phyloP scores from a whole-genome alignment of 2,888 invertebrate genomes.

The Euplagia quadripunctaria region DNA sequence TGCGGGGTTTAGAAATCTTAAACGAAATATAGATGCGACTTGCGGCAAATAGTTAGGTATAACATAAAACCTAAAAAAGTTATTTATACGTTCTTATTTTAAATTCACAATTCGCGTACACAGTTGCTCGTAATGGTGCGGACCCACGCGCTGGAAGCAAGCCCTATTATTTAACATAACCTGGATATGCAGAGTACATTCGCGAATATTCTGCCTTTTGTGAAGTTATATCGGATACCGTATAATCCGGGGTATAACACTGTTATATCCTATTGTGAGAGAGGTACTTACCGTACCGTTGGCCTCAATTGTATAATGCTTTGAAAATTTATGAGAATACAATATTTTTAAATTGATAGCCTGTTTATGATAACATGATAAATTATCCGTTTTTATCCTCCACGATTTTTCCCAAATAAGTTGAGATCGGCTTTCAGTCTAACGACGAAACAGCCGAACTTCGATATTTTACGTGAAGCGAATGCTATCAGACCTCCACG shows the following conservation, averaged over 20 bases:
- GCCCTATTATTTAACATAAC: conserved; percentile 39
- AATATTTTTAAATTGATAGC: conserved; percentile 6
- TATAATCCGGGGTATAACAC: conserved; percentile 32
- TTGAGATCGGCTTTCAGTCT: no score
- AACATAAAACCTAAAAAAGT: background rate
- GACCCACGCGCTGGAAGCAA: conserved; percentile 18
- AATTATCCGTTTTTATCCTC: background rate
- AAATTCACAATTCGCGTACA: conserved; percentile 21
- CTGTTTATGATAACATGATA: background rate
- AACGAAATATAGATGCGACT: no score
- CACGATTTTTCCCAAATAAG: no score
- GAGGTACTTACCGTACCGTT: conserved; percentile 1
- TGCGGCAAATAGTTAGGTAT: no score
- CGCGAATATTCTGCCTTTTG: conserved; percentile 31
- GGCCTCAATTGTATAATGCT: conserved; percentile 6
- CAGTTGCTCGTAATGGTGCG: conserved; percentile 20
- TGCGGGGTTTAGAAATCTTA: no score
- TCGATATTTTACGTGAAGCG: no score
- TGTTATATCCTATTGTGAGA: conserved; percentile 17
- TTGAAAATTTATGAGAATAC: conserved; percentile 10
- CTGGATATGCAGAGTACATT: conserved; percentile 29
- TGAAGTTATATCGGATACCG: conserved; percentile 27
- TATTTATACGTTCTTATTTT: background rate
- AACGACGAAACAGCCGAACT: no score
- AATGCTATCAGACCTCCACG: no score